phyloP scores from a whole-genome alignment of 1,140 invertebrate species.

The Pogonomyrmex barbatus region DNA sequence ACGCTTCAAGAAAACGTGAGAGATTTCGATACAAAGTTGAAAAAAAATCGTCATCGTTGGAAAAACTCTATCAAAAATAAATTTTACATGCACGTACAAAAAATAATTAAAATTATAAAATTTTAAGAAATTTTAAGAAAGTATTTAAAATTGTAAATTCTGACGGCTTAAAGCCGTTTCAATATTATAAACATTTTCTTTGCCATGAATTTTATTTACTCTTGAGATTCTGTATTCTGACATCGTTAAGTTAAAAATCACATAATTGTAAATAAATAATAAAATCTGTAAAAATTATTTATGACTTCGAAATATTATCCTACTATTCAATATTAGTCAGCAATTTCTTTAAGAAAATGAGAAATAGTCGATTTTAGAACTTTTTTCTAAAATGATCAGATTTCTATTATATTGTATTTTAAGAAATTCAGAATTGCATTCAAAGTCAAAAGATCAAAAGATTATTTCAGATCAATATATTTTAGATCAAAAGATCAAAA shows the following conservation, averaged over 20 bases:
- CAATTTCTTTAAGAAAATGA: too few relatives aligned
- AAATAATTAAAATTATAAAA: background rate
- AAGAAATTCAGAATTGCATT: too few relatives aligned
- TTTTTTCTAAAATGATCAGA: background rate
- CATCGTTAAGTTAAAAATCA: background rate
- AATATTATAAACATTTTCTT: background rate
- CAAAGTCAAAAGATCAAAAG: too few relatives aligned
- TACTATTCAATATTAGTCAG: background rate
- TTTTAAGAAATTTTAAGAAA: too few relatives aligned
- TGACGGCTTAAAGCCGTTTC: background rate
- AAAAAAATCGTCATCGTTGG: background rate
- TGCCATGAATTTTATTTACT: background rate
- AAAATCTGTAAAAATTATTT: background rate
- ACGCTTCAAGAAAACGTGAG: slow-evolving; percentile 25
- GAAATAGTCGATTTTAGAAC: too few relatives aligned
- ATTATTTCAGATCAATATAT: too few relatives aligned
- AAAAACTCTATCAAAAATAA: background rate
- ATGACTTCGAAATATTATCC: background rate
- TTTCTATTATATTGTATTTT: background rate
- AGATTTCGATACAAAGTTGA: background rate
- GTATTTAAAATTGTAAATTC: background rate
- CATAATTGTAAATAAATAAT: background rate
- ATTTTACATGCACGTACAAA: background rate
- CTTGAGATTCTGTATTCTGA: background rate
- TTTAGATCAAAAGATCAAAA: too few relatives aligned